Base-by-base conservation (phyloP, 2,888 invertebrate genomes). In the Blastobasis adustella region DNA sequence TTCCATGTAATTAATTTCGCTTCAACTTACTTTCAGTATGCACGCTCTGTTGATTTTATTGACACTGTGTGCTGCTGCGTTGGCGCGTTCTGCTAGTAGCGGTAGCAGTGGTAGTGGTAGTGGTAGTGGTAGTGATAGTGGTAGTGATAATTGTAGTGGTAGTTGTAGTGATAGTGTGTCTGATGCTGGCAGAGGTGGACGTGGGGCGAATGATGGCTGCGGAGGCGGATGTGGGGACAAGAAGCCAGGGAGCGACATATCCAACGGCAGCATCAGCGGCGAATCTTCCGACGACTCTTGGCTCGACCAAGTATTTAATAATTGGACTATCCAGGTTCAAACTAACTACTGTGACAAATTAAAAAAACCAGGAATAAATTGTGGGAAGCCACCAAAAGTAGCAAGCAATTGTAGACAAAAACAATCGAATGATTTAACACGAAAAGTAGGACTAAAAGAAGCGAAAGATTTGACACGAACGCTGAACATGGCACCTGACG, bases 11-110 rank as follows among this genome's bases (percentile, higher is more conserved):
- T 9, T 5, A n/a, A 10, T n/a, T 42, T 9, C 9, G 42, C 42
- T 42, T 42, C 9, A 42, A n/a, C 37, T 53, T 36, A 46, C 54
- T 49, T 42, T 58, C 38, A 5, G 51, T 49, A 46, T 53, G 52
- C 52, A 58, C 40, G 23, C 23, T 42, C 10, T 9, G 42, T n/a
- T 9, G 9, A 42, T 9, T 42, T 42, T 5, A 42, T 9, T 42
- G 42, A 42, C 9, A 42, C 8, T 42, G 42, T n/a, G 23, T 23
- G 23, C 23, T 6, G 42, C 9, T 42, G 42, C 9, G 9, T 42
- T 9, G n/a, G 42, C 6, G 7, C 9, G 41, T 40, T 2, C 23
- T 23, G 41, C 6, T 5, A 42, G 6, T 9, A 42, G 42, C 10
- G 42, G 10, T 42, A 42, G 42, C 42, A 42, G 42, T 42, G 4